A percentile compares a stretch with the other conserved stretches of the same genome.
Conservation (phyloP, 2,113 vertebrate species). For the Excalfactoria chinensis region DNA sequence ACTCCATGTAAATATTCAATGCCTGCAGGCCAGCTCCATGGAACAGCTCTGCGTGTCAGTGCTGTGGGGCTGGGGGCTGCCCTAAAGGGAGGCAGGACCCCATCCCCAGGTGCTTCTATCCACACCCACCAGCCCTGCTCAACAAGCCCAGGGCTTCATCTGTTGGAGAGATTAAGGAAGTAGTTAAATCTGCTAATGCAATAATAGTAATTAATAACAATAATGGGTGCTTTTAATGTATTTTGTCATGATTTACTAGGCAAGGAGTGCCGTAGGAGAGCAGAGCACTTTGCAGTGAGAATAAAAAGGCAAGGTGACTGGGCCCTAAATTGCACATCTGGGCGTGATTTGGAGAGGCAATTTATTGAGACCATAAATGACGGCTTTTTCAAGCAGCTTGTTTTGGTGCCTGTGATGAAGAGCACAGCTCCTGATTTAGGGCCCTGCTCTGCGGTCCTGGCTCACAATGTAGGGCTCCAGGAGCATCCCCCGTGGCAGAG, state of each 20-base stretch:
- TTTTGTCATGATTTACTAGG: conserved; percentile 46
- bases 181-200: conserved; percentile 51
- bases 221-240: conserved; percentile 40
- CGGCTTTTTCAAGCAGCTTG: conserved; percentile 45
- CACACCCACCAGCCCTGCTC: fast-evolving
- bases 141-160: background rate
- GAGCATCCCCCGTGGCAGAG: background rate
- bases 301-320: conserved; percentile 72
- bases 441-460: conserved; percentile 4
- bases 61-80: background rate
- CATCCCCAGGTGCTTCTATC: background rate
- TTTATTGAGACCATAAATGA: conserved; percentile 68
- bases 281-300: conserved; percentile 8
- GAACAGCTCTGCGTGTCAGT: background rate
- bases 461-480: background rate
- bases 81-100: background rate
- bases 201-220: conserved; percentile 67
- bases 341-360: conserved; percentile 61
- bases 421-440: conserved; percentile 56
- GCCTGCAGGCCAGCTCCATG: background rate
- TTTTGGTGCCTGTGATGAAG: conserved; percentile 35
- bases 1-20: background rate
- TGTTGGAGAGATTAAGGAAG: conserved; percentile 12
- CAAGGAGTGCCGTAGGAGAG: background rate
- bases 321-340: conserved; percentile 63